phyloP scores from a whole-genome alignment of 2,888 invertebrate genomes.

The Pyrochroa serraticornis region DNA sequence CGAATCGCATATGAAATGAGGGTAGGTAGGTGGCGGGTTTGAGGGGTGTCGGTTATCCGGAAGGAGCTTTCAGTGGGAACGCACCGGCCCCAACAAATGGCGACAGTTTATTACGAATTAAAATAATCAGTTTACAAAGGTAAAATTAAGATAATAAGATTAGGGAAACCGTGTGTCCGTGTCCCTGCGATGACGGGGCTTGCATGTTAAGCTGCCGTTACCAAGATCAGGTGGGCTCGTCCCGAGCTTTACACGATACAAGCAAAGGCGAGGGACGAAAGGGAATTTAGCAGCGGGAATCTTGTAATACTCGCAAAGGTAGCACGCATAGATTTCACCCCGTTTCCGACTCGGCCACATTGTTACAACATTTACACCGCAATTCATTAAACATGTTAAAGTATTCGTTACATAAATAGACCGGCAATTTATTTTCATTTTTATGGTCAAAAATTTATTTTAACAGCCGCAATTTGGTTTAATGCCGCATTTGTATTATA shows the following conservation, averaged over 20 bases:
- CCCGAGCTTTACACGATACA: conserved; percentile 43
- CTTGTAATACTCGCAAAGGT: conserved; percentile 39
- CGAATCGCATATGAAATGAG: too few relatives aligned
- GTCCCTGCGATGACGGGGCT: conserved; percentile 48
- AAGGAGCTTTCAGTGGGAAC: background rate
- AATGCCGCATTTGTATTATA: conserved; percentile 12
- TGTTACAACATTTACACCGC: conserved; percentile 18
- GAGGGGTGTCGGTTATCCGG: too few relatives aligned
- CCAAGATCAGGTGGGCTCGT: conserved; percentile 51
- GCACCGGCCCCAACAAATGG: conserved; percentile 13
- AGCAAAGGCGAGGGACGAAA: conserved; percentile 22
- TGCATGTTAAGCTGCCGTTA: conserved; percentile 53
- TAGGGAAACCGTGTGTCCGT: conserved; percentile 47
- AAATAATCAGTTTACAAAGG: conserved; percentile 49
- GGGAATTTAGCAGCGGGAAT: conserved; percentile 36
- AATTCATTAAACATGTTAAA: conserved; percentile 25
- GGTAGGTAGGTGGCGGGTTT: too few relatives aligned
- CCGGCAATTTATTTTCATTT: conserved; percentile 18
- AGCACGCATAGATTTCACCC: conserved; percentile 35
- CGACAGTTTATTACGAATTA: conserved; percentile 28
- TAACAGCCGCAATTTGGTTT: conserved; percentile 13
- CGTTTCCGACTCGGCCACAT: conserved; percentile 9
- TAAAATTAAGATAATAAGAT: conserved; percentile 55
- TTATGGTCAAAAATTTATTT: conserved; percentile 12
- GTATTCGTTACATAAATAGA: conserved; percentile 29